Base-by-base conservation (phyloP, 2,888 invertebrate species). In the Rotaria magnacalcarata region DNA sequence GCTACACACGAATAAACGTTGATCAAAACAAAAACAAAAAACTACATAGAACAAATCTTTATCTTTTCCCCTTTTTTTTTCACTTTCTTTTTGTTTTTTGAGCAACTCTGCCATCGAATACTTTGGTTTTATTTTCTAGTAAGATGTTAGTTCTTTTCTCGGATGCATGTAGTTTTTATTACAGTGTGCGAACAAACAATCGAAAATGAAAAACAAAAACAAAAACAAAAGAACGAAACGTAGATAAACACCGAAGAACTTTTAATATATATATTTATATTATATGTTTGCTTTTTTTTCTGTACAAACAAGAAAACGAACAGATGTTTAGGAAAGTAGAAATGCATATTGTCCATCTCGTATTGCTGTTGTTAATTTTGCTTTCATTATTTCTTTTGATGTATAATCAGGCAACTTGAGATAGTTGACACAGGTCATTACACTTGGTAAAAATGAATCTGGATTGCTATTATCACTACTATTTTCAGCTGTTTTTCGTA, bases 381-480 rank as follows among this genome's bases (percentile, higher is more conserved):
- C 80, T 80, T 85, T 85, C 60, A 86, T 60, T 21, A 75, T 86
- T 54, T 86, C 58, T 85, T 85, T 75, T 50, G 58, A 74, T 85
- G 96, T 94, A 93, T 99, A 99, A 92, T 99, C 99, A 75, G 99
- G 99, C 92, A 99, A 94, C 93, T 99, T 99, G 91, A 99, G 94
- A 93, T 99, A 99, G 94, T 99, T 99, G 90, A 97, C 98, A 93
- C 99, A 99, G 87, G 99, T 99, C 98, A 99, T 99, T 92, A 99
- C 99, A 89, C 97, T 98, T 90, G 99, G 99, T 91, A 99, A 93
- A 93, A 96, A 98, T 92, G 96, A 95, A 92, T 99, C 98, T 84
- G 96, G 94, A 92, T 96, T 95, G 92, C 96, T 94, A 34, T 54
- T 58, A 88, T 95, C 80, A 27, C 60, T 85, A n/a, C 88, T 87